A percentile compares a stretch with the other conserved stretches of the same genome.
Conservation (phyloP, 1,140 invertebrate genomes). For the Apocrypta bakeri region DNA sequence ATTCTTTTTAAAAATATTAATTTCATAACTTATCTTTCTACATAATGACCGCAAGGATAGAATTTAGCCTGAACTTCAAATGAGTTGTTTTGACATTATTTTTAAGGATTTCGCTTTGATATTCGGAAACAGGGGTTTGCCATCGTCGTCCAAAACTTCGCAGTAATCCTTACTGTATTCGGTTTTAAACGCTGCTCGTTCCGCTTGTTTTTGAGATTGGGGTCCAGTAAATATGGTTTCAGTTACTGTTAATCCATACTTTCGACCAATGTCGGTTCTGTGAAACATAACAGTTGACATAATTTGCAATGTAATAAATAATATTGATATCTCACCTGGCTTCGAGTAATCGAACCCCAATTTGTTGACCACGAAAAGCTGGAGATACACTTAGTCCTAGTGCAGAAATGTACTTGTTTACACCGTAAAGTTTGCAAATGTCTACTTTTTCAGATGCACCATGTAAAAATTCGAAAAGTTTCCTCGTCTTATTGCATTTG, state of each 20-base stretch:
- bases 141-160: conserved; percentile 50
- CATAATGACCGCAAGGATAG: too few relatives aligned
- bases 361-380: conserved; percentile 39
- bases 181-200: conserved; percentile 51
- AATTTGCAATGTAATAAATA: too few relatives aligned
- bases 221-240: conserved; percentile 55
- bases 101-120: conserved; percentile 44
- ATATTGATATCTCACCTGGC: conserved; percentile 34
- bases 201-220: conserved; percentile 54
- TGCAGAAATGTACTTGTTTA: conserved; percentile 26
- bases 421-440: conserved; percentile 16
- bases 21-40: too few relatives aligned
- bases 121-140: conserved; percentile 46
- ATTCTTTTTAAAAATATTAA: too few relatives aligned
- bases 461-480: conserved; percentile 23
- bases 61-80: not conserved
- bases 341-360: conserved; percentile 42
- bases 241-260: conserved; percentile 54
- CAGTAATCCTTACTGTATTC: conserved; percentile 34
- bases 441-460: not conserved
- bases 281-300: conserved; percentile 33
- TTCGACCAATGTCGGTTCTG: conserved; percentile 54
- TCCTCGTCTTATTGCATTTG: not conserved
- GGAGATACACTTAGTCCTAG: conserved; percentile 28
- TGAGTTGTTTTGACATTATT: conserved; percentile 53